phyloP scores from a whole-genome alignment of 1,140 invertebrate genomes.

The Meloidogyne exigua region DNA sequence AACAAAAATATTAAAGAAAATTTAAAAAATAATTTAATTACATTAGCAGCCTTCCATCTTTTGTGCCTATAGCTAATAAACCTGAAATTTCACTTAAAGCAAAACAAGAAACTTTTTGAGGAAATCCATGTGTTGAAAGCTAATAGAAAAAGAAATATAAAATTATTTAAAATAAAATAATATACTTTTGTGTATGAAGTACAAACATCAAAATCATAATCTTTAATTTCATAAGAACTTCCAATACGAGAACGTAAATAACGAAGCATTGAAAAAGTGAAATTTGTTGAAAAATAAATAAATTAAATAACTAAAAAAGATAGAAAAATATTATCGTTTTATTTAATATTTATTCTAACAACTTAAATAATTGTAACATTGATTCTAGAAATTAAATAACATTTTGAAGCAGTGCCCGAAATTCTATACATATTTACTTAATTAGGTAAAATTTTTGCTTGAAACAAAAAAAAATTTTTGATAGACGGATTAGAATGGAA shows the following conservation, averaged over 20 bases:
- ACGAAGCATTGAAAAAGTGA: slow-evolving; percentile 24
- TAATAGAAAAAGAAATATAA: slow-evolving; percentile 9
- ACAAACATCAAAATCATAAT: slow-evolving; percentile 35
- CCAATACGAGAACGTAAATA: slow-evolving; percentile 38
- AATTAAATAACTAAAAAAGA: not conserved
- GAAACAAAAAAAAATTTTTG: no score
- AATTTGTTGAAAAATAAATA: not conserved
- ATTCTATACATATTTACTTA: no score
- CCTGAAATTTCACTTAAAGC: slow-evolving; percentile 29
- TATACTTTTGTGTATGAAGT: slow-evolving; percentile 30
- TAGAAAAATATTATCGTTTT: not conserved
- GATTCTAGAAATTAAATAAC: no score
- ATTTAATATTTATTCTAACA: no score
- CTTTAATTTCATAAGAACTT: slow-evolving; percentile 34
- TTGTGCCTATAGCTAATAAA: slow-evolving; percentile 39
- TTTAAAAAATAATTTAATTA: slow-evolving; percentile 17
- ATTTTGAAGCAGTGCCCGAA: no score
- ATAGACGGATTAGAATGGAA: no score
- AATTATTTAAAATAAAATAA: not conserved
- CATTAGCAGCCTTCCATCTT: slow-evolving; percentile 37
- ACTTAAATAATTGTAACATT: no score
- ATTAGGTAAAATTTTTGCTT: no score
- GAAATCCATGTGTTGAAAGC: slow-evolving; percentile 40
- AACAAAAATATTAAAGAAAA: slow-evolving; percentile 1
- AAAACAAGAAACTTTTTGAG: slow-evolving; percentile 40